These are phyloP conservation scores for Pelosia muscerda DNA, from an alignment of 2,888 invertebrate species.

Conservation along the genomic window DNA sequence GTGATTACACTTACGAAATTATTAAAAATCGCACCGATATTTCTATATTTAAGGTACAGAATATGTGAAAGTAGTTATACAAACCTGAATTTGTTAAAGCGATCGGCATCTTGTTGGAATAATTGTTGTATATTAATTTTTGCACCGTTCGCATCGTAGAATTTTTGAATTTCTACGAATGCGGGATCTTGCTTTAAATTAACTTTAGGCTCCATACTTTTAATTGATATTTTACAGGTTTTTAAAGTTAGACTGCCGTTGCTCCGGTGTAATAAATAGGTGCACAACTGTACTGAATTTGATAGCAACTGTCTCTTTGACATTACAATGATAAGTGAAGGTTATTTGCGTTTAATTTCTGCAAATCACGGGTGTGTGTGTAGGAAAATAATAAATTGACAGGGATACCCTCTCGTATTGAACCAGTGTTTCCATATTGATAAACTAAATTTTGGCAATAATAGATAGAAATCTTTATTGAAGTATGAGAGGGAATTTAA, in stretches of 20 bases:
- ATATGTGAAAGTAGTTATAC: slow-evolving; percentile 24
- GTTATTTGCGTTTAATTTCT: slow-evolving; percentile 74
- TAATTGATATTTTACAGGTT: slow-evolving; percentile 57
- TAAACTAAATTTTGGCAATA: not conserved
- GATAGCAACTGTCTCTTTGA: slow-evolving; percentile 81
- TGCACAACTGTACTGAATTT: slow-evolving; percentile 59
- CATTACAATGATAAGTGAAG: slow-evolving; percentile 84
- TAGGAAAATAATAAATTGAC: not conserved
- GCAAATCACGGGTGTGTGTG: not conserved
- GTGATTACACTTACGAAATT: not conserved
- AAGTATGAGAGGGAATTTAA: no score
- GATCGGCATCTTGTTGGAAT: slow-evolving; percentile 92
- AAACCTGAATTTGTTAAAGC: slow-evolving; percentile 97
- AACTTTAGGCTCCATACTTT: slow-evolving; percentile 80
- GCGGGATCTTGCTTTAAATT: slow-evolving; percentile 87
- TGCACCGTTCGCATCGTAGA: slow-evolving; percentile 90
- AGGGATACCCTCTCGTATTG: not conserved
- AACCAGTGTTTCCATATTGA: not conserved
- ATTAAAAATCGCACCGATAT: slow-evolving; percentile 28
- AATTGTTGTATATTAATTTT: slow-evolving; percentile 93
- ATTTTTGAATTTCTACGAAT: slow-evolving; percentile 92
- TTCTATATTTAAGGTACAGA: slow-evolving; percentile 27
- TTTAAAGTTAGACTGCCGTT: slow-evolving; percentile 54
- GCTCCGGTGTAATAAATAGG: not conserved
- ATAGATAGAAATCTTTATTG: no score